These are phyloP conservation scores for Phylloscopus trochilus DNA, from an alignment of 2,113 vertebrate species.

Conservation along the genomic window DNA sequence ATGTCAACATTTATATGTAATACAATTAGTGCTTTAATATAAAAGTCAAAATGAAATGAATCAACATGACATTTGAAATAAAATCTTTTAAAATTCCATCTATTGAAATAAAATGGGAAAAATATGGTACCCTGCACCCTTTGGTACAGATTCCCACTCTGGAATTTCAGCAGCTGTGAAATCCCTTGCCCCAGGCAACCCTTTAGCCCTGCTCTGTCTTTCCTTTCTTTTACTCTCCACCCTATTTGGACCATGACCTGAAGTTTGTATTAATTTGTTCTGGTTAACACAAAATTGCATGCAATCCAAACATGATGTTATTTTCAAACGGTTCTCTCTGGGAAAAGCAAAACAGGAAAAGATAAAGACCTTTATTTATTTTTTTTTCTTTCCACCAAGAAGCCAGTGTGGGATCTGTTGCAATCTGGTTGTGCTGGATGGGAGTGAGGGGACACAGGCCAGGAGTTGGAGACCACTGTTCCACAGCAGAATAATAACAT, in stretches of 20 bases:
- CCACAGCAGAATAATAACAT: background rate
- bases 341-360: background rate
- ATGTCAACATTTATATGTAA: constrained; percentile 27
- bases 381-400: background rate
- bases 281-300: background rate
- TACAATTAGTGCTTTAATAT: constrained; percentile 39
- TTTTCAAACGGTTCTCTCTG: background rate
- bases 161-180: background rate
- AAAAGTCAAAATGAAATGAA: constrained; percentile 10
- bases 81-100: background rate
- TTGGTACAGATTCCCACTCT: background rate
- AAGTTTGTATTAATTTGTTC: constrained; percentile 34
- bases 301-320: background rate
- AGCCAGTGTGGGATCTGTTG: background rate
- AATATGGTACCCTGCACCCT: background rate
- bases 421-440: background rate
- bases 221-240: background rate
- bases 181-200: background rate
- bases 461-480: background rate
- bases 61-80: background rate
- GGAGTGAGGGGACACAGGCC: background rate
- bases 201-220: background rate
- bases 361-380: background rate
- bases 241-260: background rate
- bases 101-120: background rate